A percentile compares a stretch with the other conserved stretches of the same genome.
These are phyloP conservation scores for Catamblyrhynchus diadema DNA, from an alignment of 2,797 vertebrate species.

Conservation along the genomic window DNA sequence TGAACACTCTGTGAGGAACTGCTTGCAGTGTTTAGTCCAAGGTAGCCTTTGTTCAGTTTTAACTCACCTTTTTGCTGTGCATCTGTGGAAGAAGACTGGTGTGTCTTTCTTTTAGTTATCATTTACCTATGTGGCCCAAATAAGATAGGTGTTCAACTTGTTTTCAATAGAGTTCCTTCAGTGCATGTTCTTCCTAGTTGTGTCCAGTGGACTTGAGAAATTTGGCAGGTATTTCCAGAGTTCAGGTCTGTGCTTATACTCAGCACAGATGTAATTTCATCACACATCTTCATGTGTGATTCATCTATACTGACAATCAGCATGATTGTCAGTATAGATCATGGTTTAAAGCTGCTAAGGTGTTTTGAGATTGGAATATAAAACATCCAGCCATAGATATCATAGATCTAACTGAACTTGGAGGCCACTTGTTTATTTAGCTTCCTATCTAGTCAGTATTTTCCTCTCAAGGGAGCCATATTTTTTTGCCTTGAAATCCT, in stretches of 20 bases:
- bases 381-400: background rate
- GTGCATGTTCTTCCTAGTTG: background rate
- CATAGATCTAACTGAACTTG: background rate
- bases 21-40: background rate
- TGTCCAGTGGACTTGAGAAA: background rate
- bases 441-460: background rate
- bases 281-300: background rate
- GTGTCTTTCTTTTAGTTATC: background rate
- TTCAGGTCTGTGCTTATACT: background rate
- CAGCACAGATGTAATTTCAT: background rate
- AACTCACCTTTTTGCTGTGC: background rate
- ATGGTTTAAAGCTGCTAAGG: constrained; percentile 14
- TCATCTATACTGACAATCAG: too few relatives aligned
- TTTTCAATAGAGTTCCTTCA: background rate
- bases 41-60: background rate
- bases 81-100: background rate
- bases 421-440: background rate
- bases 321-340: background rate
- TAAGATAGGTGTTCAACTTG: background rate
- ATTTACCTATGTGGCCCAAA: background rate
- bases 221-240: background rate
- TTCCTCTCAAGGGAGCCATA: background rate
- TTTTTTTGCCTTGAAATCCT: constrained; percentile 19
- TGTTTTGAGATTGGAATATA: background rate
- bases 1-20: background rate